Conservation (phyloP, 2,888 invertebrate species). For the Scrobipalpa costella region DNA sequence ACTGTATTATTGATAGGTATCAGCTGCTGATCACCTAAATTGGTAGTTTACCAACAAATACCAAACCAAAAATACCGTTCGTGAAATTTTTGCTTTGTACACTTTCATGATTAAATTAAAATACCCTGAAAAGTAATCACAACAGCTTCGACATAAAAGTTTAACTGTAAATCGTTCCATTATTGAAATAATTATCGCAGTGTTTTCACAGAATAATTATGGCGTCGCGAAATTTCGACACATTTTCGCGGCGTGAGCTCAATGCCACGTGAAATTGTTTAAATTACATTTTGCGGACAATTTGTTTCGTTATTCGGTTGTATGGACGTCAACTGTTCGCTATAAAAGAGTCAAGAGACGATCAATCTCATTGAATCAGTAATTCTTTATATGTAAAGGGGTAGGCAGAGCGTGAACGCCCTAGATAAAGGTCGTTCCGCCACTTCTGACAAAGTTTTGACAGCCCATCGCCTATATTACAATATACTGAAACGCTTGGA, state of each 20-base stretch:
- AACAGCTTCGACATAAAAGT: background rate
- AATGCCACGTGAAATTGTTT: slow-evolving; percentile 23
- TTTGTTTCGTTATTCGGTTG: slow-evolving; percentile 19
- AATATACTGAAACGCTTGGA: too few relatives aligned
- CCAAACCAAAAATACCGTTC: too few relatives aligned
- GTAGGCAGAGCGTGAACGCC: too few relatives aligned
- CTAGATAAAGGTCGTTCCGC: too few relatives aligned
- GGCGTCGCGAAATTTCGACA: background rate
- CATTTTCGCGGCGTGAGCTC: background rate
- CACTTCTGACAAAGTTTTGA: too few relatives aligned
- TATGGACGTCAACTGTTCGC: background rate
- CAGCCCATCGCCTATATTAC: too few relatives aligned
- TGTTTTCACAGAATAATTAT: slow-evolving; percentile 14
- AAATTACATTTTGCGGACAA: slow-evolving; percentile 25
- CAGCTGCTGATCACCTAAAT: too few relatives aligned
- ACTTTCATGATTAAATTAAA: background rate
- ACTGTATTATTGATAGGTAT: too few relatives aligned
- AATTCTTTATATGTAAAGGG: too few relatives aligned
- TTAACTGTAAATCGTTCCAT: background rate
- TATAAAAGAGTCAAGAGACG: background rate
- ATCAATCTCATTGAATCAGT: background rate
- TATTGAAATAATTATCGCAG: background rate
- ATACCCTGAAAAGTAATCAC: background rate
- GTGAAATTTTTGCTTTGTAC: too few relatives aligned
- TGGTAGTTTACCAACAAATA: too few relatives aligned